Evolutionary conservation across 2,888 invertebrate species (phyloP).

Genomic region (Steromphala cineraria): DNA sequence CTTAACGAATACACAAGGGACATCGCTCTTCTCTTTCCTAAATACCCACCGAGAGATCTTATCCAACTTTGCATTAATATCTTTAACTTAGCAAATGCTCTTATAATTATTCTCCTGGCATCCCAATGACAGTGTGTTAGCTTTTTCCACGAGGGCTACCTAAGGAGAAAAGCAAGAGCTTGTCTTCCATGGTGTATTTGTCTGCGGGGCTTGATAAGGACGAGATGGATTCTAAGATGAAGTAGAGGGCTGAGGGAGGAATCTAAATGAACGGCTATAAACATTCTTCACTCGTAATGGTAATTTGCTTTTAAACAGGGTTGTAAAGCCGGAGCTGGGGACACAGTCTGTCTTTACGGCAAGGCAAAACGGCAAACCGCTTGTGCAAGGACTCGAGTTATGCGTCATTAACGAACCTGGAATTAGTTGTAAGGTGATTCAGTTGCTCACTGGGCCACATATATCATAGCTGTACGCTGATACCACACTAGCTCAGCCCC

Average conservation of each 20-base stretch:
- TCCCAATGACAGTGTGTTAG: too few relatives aligned
- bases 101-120: too few relatives aligned
- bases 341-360: background rate
- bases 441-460: background rate
- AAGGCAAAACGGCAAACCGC: background rate
- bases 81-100: too few relatives aligned
- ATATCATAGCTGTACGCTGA: too few relatives aligned
- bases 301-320: conserved; percentile 5
- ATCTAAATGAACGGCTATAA: background rate
- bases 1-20: background rate
- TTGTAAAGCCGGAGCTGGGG: background rate
- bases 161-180: too few relatives aligned
- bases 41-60: background rate
- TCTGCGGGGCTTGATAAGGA: background rate
- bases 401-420: background rate
- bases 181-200: too few relatives aligned
- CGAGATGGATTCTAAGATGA: background rate
- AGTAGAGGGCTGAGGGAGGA: background rate
- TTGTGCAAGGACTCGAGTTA: background rate
- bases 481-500: too few relatives aligned
- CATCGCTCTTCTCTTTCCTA: too few relatives aligned
- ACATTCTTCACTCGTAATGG: background rate
- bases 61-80: background rate
- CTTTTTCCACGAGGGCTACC: too few relatives aligned
- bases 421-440: background rate